Conservation (phyloP, 2,888 invertebrate genomes). For the Abscondita cerata region DNA sequence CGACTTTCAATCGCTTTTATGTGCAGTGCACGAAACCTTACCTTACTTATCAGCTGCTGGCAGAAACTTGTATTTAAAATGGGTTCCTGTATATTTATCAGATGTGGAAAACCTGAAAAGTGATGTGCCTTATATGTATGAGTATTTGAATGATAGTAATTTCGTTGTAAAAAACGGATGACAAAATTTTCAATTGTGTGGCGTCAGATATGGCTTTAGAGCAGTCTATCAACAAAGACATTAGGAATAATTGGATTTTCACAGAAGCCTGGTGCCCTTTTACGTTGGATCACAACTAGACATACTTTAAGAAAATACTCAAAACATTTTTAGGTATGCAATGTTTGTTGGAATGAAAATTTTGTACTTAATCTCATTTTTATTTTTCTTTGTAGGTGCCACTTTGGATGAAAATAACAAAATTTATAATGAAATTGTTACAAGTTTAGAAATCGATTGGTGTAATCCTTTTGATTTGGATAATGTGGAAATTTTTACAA, state of each 20-base stretch:
- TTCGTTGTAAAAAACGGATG: constrained; percentile 9
- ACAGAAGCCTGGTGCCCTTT: not conserved
- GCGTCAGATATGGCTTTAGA: not conserved
- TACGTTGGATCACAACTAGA: not conserved
- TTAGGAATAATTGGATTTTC: not conserved
- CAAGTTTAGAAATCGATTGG: constrained; percentile 15
- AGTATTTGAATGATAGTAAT: constrained; percentile 8
- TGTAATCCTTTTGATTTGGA: constrained; percentile 24
- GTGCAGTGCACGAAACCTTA: constrained; percentile 6
- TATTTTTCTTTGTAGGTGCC: not conserved
- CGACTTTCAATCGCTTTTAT: constrained; percentile 11
- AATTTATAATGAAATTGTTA: not conserved
- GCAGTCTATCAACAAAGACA: not conserved
- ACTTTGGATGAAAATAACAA: not conserved
- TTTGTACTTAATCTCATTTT: not conserved
- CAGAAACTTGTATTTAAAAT: constrained; percentile 9
- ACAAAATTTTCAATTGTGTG: constrained; percentile 1
- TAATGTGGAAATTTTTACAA: not conserved
- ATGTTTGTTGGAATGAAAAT: not conserved
- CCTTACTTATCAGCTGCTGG: constrained; percentile 9
- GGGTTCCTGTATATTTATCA: constrained; percentile 11
- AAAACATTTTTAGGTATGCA: too few relatives aligned
- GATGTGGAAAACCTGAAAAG: constrained; percentile 3
- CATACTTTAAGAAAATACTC: not conserved
- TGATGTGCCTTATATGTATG: not conserved